Conservation (phyloP, 1,140 invertebrate genomes). For the Metaphire vulgaris region DNA sequence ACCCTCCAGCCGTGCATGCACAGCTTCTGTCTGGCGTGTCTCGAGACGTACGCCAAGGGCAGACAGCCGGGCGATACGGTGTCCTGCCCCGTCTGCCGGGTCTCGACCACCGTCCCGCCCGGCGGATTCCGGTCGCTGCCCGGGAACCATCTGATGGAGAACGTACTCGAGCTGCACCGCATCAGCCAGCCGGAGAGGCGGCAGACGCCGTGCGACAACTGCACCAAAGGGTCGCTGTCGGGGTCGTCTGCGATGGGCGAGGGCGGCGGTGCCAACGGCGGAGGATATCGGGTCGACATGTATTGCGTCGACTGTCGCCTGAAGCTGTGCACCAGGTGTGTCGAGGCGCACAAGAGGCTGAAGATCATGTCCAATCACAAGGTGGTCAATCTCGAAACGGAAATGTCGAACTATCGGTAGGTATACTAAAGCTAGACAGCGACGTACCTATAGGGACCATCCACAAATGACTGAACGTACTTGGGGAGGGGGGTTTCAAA, state of each 20-base stretch:
- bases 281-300: background rate
- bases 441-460: no score
- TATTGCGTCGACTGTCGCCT: background rate
- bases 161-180: background rate
- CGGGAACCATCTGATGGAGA: background rate
- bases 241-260: background rate
- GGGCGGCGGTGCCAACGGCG: no score
- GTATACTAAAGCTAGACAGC: no score
- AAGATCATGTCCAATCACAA: background rate
- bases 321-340: background rate
- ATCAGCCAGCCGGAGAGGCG: background rate
- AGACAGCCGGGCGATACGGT: background rate
- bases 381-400: background rate
- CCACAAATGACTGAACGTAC: no score
- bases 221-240: background rate
- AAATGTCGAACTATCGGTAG: no score
- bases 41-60: background rate
- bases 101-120: background rate
- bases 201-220: background rate
- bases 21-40: constrained; percentile 15
- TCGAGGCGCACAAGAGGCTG: background rate
- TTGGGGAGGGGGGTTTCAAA: no score
- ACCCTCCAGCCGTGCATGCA: constrained; percentile 16
- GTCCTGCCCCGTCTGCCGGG: constrained; percentile 6
- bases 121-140: constrained; percentile 7